phyloP scores from a whole-genome alignment of 2,888 invertebrate species.

The Chaetogeoica ovagalla region DNA sequence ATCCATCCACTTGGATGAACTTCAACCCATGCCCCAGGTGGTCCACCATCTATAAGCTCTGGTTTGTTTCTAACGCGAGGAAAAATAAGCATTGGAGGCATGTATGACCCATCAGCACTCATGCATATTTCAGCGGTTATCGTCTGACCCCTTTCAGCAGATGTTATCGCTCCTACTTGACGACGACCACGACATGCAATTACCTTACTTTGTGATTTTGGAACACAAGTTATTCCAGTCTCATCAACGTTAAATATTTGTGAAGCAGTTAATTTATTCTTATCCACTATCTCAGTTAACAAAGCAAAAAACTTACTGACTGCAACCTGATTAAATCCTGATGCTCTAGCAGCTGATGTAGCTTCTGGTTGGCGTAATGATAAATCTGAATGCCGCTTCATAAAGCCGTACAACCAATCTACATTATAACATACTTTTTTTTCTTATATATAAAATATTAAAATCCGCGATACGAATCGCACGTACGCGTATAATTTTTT shows the following conservation, averaged over 20 bases:
- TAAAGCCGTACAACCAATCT: not conserved
- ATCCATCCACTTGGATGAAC: too few relatives aligned
- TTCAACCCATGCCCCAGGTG: too few relatives aligned
- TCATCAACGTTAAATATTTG: constrained; percentile 55
- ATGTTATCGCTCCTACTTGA: constrained; percentile 13
- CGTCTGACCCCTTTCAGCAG: constrained; percentile 11
- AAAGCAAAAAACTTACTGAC: constrained; percentile 54
- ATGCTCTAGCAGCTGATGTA: constrained; percentile 11
- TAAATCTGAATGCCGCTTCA: constrained; percentile 16
- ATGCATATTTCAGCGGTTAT: constrained; percentile 15
- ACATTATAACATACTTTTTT: too few relatives aligned
- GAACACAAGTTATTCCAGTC: constrained; percentile 13
- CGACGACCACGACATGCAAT: not conserved
- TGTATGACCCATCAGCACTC: not conserved
- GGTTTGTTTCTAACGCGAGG: too few relatives aligned
- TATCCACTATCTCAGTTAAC: constrained; percentile 40
- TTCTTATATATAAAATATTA: too few relatives aligned
- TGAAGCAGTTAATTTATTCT: constrained; percentile 56
- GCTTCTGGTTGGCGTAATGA: constrained; percentile 13
- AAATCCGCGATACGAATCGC: too few relatives aligned
- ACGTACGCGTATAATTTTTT: too few relatives aligned
- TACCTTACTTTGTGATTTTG: constrained; percentile 14
- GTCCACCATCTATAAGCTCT: too few relatives aligned
- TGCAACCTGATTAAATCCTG: constrained; percentile 10
- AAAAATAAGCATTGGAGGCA: too few relatives aligned